Evolutionary conservation across 1,140 invertebrate genomes (phyloP).

Genomic region (Sinonovacula constricta): DNA sequence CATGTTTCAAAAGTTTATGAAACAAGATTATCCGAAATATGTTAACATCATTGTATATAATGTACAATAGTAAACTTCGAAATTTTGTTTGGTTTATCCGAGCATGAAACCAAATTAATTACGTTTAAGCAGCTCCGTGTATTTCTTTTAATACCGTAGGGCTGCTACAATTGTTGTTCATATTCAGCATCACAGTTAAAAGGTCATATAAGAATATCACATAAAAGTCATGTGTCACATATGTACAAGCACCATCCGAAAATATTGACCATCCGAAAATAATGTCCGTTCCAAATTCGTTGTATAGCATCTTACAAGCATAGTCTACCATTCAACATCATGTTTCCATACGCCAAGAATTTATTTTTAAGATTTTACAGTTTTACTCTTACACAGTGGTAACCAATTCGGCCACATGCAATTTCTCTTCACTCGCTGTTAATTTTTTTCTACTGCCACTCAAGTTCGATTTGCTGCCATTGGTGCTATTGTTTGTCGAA

Average conservation of each 20-base stretch:
- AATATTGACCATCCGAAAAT: neutral
- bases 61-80: too few relatives aligned
- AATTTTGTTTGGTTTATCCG: too few relatives aligned
- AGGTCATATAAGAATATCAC: neutral
- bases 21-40: too few relatives aligned
- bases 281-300: neutral
- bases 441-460: neutral
- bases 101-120: too few relatives aligned
- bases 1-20: too few relatives aligned
- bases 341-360: neutral
- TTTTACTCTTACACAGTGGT: constrained; percentile 28
- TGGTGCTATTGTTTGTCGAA: neutral
- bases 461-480: constrained; percentile 28
- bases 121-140: too few relatives aligned
- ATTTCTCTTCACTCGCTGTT: constrained; percentile 23
- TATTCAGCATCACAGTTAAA: too few relatives aligned
- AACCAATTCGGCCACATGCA: constrained; percentile 22
- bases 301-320: neutral
- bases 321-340: neutral
- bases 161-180: too few relatives aligned
- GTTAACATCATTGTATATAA: too few relatives aligned
- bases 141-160: too few relatives aligned
- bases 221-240: neutral
- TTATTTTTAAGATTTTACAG: neutral
- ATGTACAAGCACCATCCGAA: neutral